Conservation (phyloP, 2,797 vertebrate species). For the Acanthurus leucopareius region DNA sequence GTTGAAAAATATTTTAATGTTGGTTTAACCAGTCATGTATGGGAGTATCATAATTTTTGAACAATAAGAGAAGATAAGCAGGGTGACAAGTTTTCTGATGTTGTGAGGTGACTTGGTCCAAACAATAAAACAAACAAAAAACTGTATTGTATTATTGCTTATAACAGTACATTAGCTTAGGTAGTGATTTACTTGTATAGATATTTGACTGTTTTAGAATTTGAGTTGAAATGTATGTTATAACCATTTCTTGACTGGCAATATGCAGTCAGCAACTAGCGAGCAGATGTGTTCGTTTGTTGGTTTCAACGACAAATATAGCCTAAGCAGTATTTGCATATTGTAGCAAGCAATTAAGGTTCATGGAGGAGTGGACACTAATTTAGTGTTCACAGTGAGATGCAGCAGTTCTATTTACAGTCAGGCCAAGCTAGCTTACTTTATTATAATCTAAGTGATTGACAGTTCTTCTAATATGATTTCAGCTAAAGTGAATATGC, state of each 20-base stretch:
- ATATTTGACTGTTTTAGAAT: neutral
- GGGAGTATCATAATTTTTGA: slow-evolving; percentile 12
- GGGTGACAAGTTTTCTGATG: neutral
- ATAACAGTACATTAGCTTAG: neutral
- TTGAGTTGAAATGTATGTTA: neutral
- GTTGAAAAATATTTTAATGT: slow-evolving; percentile 35
- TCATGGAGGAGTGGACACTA: slow-evolving; percentile 2
- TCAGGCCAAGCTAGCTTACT: neutral
- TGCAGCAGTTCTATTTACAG: neutral
- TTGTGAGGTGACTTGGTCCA: neutral
- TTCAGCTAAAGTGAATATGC: slow-evolving; percentile 3
- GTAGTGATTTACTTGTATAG: neutral
- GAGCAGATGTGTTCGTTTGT: neutral
- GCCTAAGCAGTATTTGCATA: too few species aligned
- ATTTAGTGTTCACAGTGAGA: slow-evolving; percentile 7
- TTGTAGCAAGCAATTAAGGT: too few species aligned
- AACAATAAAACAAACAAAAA: neutral
- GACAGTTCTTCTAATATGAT: neutral
- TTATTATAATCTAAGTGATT: neutral
- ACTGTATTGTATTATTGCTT: neutral
- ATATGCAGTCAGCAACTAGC: neutral
- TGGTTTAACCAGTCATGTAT: slow-evolving; percentile 8
- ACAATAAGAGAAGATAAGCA: slow-evolving; percentile 9
- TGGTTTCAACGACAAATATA: neutral
- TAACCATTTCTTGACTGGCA: neutral